Conservation (phyloP, 1,140 invertebrate genomes). For the Monochamus saltuarius region DNA sequence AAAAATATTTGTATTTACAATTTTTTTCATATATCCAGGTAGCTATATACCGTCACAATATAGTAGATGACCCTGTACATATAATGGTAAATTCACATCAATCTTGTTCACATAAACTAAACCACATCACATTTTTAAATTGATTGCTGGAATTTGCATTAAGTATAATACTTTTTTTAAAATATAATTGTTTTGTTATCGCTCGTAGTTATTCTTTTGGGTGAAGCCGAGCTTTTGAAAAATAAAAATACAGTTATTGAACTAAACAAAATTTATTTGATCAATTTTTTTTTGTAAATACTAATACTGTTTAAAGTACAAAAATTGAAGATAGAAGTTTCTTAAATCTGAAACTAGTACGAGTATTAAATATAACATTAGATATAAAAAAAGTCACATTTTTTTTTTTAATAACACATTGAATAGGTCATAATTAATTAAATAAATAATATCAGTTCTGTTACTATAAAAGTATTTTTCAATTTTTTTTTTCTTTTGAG, state of each 20-base stretch:
- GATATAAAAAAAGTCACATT: constrained; percentile 39
- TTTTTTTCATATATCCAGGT: too few species aligned
- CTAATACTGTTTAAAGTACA: constrained; percentile 48
- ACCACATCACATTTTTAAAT: too few species aligned
- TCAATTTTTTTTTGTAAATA: constrained; percentile 36
- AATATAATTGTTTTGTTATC: too few species aligned
- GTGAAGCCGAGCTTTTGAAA: too few species aligned
- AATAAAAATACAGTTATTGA: constrained; percentile 28
- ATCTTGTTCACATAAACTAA: too few species aligned
- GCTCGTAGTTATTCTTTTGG: too few species aligned
- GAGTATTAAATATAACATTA: constrained; percentile 44
- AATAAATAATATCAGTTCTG: constrained; percentile 44
- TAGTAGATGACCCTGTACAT: too few species aligned
- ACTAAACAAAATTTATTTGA: constrained; percentile 45
- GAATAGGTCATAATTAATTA: constrained; percentile 34
- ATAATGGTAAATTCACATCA: too few species aligned
- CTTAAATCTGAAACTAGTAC: constrained; percentile 37
- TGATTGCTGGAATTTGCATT: too few species aligned
- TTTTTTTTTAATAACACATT: constrained; percentile 36
- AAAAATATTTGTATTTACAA: too few species aligned
- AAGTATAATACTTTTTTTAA: too few species aligned
- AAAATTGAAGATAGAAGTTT: constrained; percentile 43
- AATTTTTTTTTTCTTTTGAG: constrained; percentile 28
- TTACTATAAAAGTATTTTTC: constrained; percentile 36
- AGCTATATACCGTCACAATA: too few species aligned